Evolutionary conservation across 2,888 invertebrate genomes (phyloP).

Genomic region (Campoplex nolae): DNA sequence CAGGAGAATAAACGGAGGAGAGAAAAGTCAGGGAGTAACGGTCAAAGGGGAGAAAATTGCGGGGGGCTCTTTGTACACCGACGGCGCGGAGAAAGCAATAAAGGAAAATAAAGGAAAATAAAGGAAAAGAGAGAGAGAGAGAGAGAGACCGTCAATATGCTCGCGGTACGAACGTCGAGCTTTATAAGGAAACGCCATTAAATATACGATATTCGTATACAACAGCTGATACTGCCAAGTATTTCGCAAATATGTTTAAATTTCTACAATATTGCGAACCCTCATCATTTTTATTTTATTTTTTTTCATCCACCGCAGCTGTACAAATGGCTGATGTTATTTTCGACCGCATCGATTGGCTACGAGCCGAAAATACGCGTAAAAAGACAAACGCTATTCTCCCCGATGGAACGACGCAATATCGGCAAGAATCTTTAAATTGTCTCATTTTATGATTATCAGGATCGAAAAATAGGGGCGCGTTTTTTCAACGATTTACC

Average conservation of each 20-base stretch:
- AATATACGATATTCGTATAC: conserved; percentile 8
- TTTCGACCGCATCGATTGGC: not conserved
- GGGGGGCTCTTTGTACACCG: conserved; percentile 19
- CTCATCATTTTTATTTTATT: not conserved
- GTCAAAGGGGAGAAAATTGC: conserved; percentile 47
- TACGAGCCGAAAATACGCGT: not conserved
- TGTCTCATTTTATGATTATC: too few species aligned
- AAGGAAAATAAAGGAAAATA: conserved; percentile 8
- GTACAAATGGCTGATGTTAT: not conserved
- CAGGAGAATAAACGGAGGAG: conserved; percentile 10
- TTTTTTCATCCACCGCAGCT: not conserved
- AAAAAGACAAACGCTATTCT: not conserved
- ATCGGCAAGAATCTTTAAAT: too few species aligned
- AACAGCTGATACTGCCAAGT: conserved; percentile 8
- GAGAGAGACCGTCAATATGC: not conserved
- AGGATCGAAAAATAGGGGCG: too few species aligned
- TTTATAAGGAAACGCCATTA: conserved; percentile 47
- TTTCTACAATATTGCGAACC: not conserved
- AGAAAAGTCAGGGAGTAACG: conserved; percentile 55
- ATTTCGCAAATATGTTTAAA: not conserved
- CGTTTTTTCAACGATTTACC: not conserved
- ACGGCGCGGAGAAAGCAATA: conserved; percentile 1
- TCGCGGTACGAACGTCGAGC: conserved; percentile 26
- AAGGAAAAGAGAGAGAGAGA: not conserved
- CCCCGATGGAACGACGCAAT: too few species aligned